Evolutionary conservation across 2,797 vertebrate genomes (phyloP).

Genomic region (Sebastes goodei): DNA sequence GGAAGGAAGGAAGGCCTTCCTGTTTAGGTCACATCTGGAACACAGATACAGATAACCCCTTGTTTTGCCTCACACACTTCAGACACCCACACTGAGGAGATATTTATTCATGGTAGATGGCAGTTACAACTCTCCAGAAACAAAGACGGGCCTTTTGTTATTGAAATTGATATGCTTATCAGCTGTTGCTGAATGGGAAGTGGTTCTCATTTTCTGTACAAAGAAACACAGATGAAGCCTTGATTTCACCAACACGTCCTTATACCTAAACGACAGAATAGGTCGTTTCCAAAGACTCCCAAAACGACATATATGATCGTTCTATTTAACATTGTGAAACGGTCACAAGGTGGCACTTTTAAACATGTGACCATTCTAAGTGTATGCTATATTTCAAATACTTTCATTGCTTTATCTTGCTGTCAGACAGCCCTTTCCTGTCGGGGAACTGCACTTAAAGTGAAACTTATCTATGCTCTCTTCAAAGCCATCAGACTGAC

Average conservation of each 20-base stretch:
- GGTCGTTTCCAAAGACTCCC: neutral
- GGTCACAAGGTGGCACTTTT: too few relatives aligned
- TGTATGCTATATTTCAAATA: neutral
- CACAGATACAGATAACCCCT: neutral
- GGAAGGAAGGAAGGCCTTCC: neutral
- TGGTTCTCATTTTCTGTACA: conserved; percentile 13
- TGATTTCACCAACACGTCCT: neutral
- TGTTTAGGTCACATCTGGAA: conserved; percentile 27
- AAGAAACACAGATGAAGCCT: neutral
- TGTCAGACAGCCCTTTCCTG: neutral
- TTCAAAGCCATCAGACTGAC: neutral
- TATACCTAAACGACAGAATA: neutral
- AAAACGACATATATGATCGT: neutral
- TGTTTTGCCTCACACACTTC: neutral
- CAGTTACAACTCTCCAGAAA: conserved; percentile 8
- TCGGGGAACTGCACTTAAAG: neutral
- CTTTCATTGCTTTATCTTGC: neutral
- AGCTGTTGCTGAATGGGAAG: neutral
- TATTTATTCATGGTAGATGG: conserved; percentile 4
- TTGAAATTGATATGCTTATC: conserved; percentile 26
- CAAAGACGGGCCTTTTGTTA: conserved; percentile 6
- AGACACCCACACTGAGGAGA: neutral
- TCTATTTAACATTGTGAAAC: neutral
- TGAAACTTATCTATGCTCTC: neutral
- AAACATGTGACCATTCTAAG: neutral